These are phyloP conservation scores for Oreochromis niloticus DNA, from an alignment of 2,113 vertebrate genomes.

Conservation along the genomic window DNA sequence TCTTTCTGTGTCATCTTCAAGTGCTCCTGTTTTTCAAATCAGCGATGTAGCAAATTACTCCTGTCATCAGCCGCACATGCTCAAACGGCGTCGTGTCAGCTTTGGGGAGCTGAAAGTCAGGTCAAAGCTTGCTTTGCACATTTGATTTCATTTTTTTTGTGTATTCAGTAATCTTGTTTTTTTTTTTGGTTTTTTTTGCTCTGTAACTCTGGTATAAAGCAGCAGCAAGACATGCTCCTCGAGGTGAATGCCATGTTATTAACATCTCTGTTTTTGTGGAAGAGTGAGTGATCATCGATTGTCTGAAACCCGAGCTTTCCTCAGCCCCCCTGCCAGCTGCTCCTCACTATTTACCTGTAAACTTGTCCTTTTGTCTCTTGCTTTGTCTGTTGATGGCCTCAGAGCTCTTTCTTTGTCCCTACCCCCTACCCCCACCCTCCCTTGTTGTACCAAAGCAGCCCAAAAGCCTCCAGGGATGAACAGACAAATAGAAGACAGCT, in stretches of 20 bases:
- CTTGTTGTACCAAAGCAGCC: constrained; percentile 60
- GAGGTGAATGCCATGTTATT: not conserved
- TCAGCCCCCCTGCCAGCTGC: constrained; percentile 38
- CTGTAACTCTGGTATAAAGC: not conserved
- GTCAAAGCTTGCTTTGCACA: constrained; percentile 27
- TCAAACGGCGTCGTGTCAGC: not conserved
- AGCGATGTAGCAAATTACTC: constrained; percentile 38
- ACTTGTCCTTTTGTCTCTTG: constrained; percentile 46
- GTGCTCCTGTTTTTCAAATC: constrained; percentile 47
- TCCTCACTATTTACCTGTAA: constrained; percentile 62
- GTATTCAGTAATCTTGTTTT: not conserved
- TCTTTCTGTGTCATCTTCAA: constrained; percentile 48
- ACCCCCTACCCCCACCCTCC: not conserved
- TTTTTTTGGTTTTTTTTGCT: not conserved
- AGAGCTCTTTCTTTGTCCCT: constrained; percentile 20
- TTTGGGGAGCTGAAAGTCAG: constrained; percentile 21
- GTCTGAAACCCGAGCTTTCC: constrained; percentile 38
- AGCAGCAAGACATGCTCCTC: not conserved
- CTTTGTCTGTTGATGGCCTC: constrained; percentile 33
- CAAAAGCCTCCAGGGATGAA: constrained; percentile 57
- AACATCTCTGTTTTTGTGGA: constrained; percentile 22
- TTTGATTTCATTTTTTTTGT: constrained; percentile 19
- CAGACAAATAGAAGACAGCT: constrained; percentile 60
- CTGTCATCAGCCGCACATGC: constrained; percentile 22
- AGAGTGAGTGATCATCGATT: constrained; percentile 20